These are phyloP conservation scores for Scaptomyza caliginosa DNA, from an alignment of 2,888 invertebrate genomes.

Conservation along the genomic window DNA sequence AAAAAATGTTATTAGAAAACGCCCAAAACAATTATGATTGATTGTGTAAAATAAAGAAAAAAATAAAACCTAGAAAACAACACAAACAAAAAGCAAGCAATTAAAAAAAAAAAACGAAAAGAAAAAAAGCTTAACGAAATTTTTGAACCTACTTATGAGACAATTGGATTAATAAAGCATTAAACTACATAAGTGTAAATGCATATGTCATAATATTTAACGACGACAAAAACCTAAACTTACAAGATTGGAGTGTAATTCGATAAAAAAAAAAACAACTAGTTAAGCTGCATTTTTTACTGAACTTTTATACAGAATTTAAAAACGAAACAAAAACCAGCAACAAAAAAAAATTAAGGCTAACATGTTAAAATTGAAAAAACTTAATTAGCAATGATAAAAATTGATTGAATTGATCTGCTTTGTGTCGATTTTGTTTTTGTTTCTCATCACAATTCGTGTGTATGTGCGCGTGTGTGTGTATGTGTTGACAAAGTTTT, in stretches of 20 bases:
- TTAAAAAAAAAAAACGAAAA: slow-evolving; percentile 21
- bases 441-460: slow-evolving; percentile 19
- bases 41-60: slow-evolving; percentile 52
- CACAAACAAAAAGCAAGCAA: slow-evolving; percentile 5
- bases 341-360: slow-evolving; percentile 21
- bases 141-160: slow-evolving; percentile 52
- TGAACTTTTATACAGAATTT: slow-evolving; percentile 80
- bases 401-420: slow-evolving; percentile 55
- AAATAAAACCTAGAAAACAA: slow-evolving; percentile 28
- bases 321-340: slow-evolving; percentile 32
- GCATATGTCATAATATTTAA: slow-evolving; percentile 44
- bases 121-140: slow-evolving; percentile 30
- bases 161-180: slow-evolving; percentile 38
- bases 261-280: slow-evolving; percentile 67
- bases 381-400: slow-evolving; percentile 31
- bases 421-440: slow-evolving; percentile 28
- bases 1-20: slow-evolving; percentile 37
- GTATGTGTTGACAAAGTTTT: slow-evolving; percentile 15
- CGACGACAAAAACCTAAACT: slow-evolving; percentile 41
- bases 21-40: slow-evolving; percentile 42
- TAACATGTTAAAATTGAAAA: slow-evolving; percentile 60
- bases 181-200: slow-evolving; percentile 26
- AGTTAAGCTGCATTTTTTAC: slow-evolving; percentile 82
- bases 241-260: slow-evolving; percentile 59
- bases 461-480: no score